phyloP scores from a whole-genome alignment of 2,113 vertebrate genomes.

The Pelmatolapia mariae region DNA sequence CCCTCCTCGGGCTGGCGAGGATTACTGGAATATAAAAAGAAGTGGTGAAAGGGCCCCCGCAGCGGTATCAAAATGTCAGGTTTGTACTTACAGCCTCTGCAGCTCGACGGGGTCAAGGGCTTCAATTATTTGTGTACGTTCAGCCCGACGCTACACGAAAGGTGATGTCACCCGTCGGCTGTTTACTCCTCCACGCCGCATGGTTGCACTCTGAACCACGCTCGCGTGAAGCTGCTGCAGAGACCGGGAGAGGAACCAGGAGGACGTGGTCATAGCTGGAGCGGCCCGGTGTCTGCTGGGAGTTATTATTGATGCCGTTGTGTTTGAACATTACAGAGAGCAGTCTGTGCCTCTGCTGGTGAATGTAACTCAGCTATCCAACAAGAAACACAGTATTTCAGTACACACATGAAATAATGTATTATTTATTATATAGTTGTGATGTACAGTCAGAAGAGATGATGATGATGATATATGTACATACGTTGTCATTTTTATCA shows the following conservation, averaged over 20 bases:
- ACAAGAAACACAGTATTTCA: neutral
- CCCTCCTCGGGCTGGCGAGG: conserved; percentile 79
- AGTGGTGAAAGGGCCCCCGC: conserved; percentile 83
- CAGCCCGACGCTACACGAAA: conserved; percentile 90
- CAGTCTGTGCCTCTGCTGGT: neutral
- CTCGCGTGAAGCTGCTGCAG: neutral
- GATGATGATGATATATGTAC: neutral
- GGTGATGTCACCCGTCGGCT: conserved; percentile 96
- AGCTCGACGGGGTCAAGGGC: conserved; percentile 97
- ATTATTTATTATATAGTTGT: neutral
- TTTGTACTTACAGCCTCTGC: conserved; percentile 98
- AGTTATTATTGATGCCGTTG: neutral
- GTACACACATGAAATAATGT: neutral
- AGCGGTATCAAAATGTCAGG: conserved; percentile 99
- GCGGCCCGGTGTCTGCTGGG: neutral
- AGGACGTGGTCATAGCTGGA: neutral
- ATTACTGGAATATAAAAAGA: conserved; percentile 99
- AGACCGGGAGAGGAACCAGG: neutral
- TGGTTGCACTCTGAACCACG: conserved; percentile 67
- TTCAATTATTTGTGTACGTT: conserved; percentile 99
- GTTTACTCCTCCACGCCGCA: conserved; percentile 86
- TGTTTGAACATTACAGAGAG: neutral
- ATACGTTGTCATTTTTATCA: neutral
- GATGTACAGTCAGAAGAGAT: neutral
- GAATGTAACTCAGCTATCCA: neutral